Conservation (phyloP, 2,797 vertebrate species). For the Limosa lapponica region DNA sequence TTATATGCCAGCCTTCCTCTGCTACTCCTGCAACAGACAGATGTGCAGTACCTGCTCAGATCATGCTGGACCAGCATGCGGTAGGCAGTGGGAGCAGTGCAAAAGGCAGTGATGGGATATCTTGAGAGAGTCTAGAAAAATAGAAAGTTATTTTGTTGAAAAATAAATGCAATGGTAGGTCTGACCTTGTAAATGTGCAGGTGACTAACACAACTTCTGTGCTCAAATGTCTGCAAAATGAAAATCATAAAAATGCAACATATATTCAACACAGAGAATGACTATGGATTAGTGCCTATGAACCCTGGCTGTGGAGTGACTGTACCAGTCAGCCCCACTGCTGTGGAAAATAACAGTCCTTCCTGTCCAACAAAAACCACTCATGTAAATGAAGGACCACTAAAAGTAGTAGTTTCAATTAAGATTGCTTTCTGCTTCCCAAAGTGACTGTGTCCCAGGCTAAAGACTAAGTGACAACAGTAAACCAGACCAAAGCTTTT, state of each 20-base stretch:
- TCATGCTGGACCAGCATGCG: conserved; percentile 81
- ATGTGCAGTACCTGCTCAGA: conserved; percentile 75
- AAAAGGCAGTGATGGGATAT: conserved; percentile 82
- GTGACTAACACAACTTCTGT: not conserved
- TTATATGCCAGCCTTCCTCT: not conserved
- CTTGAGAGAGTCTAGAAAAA: conserved; percentile 78
- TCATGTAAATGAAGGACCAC: not conserved
- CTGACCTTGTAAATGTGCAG: not conserved
- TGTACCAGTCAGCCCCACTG: not conserved
- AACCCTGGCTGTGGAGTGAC: not conserved
- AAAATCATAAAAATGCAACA: not conserved
- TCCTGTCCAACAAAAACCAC: not conserved
- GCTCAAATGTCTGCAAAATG: not conserved
- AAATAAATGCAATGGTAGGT: not conserved
- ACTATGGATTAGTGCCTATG: not conserved
- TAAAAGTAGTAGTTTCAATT: not conserved
- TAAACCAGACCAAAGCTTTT: not conserved
- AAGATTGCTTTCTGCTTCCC: not conserved
- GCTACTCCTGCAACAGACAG: not conserved
- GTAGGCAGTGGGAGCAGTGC: conserved; percentile 83
- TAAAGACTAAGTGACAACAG: not conserved
- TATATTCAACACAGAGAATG: not conserved
- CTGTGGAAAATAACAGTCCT: not conserved
- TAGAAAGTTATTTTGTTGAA: not conserved
- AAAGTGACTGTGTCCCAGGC: not conserved